Conservation (phyloP, 1,140 invertebrate genomes). For the Heliconius hermathena region DNA sequence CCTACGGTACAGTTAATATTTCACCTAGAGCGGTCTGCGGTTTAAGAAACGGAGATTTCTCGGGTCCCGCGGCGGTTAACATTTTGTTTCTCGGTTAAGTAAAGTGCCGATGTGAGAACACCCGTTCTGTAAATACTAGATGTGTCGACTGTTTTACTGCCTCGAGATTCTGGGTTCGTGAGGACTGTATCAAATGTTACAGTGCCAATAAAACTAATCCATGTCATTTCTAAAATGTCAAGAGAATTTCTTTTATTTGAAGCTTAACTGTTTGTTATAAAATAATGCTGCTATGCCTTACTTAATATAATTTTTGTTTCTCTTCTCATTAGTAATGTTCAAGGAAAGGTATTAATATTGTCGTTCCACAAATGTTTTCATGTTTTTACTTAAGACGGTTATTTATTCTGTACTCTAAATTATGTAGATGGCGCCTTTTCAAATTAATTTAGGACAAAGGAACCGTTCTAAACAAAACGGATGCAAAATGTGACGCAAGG, state of each 20-base stretch:
- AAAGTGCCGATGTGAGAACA: constrained; percentile 47
- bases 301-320: background rate
- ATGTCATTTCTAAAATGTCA: constrained; percentile 15
- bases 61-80: constrained; percentile 54
- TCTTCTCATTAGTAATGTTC: background rate
- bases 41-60: constrained; percentile 62
- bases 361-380: constrained; percentile 34
- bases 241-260: background rate
- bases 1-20: constrained; percentile 68
- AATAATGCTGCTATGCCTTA: background rate
- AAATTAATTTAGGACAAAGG: constrained; percentile 65
- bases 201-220: background rate
- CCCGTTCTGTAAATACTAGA: constrained; percentile 52
- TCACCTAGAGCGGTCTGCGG: constrained; percentile 72
- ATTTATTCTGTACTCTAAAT: constrained; percentile 34
- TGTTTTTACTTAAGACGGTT: constrained; percentile 28
- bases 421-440: constrained; percentile 38
- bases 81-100: constrained; percentile 58
- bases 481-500: constrained; percentile 52
- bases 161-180: constrained; percentile 1
- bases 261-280: background rate
- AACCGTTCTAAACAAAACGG: constrained; percentile 52
- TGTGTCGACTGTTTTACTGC: constrained; percentile 33
- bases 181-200: constrained; percentile 8
- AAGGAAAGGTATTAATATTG: constrained; percentile 22